Conservation (phyloP, 2,113 vertebrate species). For the Pseudonaja textilis region DNA sequence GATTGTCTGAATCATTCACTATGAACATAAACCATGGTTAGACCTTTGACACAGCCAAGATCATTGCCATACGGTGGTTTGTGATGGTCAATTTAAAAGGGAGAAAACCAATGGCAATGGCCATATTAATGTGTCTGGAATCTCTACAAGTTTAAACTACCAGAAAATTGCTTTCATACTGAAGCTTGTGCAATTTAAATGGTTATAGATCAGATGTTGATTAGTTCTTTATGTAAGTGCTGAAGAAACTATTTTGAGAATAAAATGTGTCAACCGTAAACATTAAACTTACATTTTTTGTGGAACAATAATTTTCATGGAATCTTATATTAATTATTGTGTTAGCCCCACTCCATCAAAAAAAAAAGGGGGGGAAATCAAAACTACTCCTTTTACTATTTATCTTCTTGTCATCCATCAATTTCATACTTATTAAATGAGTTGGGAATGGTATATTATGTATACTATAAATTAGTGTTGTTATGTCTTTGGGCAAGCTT, state of each 20-base stretch:
- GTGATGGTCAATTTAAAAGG: not conserved
- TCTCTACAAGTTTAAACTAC: not conserved
- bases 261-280: slow-evolving; percentile 36
- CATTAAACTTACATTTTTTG: slow-evolving; percentile 31
- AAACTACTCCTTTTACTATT: slow-evolving; percentile 26
- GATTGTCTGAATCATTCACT: not conserved
- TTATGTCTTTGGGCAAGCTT: slow-evolving; percentile 6
- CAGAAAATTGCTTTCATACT: not conserved
- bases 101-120: not conserved
- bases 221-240: slow-evolving; percentile 34
- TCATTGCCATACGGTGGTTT: not conserved
- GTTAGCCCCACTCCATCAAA: not conserved
- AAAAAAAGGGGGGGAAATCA: slow-evolving; percentile 27
- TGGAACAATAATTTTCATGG: slow-evolving; percentile 2
- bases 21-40: not conserved
- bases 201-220: slow-evolving; percentile 18
- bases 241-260: slow-evolving; percentile 16
- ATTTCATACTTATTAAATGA: slow-evolving; percentile 4
- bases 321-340: slow-evolving; percentile 32
- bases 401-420: slow-evolving; percentile 26
- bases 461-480: slow-evolving; percentile 35
- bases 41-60: not conserved
- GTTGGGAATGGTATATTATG: slow-evolving; percentile 26
- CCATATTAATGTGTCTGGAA: not conserved
- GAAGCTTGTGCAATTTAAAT: slow-evolving; percentile 30